Evolutionary conservation across 2,888 invertebrate species (phyloP).

Genomic region (Drosophila quasianomalipes): DNA sequence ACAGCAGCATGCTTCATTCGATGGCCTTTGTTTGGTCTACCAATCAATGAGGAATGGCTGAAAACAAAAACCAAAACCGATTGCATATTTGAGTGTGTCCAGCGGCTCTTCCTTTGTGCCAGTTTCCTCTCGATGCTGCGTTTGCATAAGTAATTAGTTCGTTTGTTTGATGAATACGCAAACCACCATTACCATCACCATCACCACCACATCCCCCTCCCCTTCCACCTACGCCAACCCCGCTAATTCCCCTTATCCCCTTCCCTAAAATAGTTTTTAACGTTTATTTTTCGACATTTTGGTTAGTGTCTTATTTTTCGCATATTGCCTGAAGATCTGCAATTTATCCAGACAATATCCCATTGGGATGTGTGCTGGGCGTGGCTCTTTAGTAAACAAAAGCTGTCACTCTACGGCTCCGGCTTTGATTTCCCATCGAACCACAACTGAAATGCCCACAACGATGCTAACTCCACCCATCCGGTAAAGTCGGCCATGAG

Average conservation of each 20-base stretch:
- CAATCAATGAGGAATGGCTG: conserved; percentile 67
- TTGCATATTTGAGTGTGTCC: conserved; percentile 40
- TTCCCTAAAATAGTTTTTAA: neutral
- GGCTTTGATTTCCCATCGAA: conserved; percentile 45
- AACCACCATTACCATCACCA: neutral
- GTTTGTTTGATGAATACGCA: conserved; percentile 37
- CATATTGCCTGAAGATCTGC: conserved; percentile 15
- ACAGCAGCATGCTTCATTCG: neutral
- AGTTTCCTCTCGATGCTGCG: conserved; percentile 31
- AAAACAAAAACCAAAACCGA: conserved; percentile 12
- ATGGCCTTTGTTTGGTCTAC: conserved; percentile 12
- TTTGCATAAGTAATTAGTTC: conserved; percentile 72
- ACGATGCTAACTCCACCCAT: conserved; percentile 6
- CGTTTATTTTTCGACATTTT: neutral
- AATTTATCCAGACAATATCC: conserved; percentile 8
- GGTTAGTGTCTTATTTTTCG: neutral
- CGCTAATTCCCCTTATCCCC: neutral
- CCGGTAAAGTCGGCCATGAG: conserved; percentile 4
- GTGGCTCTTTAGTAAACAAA: conserved; percentile 36
- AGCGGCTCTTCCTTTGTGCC: conserved; percentile 29
- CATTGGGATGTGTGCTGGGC: conserved; percentile 22
- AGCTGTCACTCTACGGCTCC: conserved; percentile 35
- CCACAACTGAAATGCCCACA: conserved; percentile 31
- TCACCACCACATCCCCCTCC: neutral
- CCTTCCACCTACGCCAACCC: neutral